Evolutionary conservation across 2,797 vertebrate species (phyloP), one percentile per base, ranked within the genome.

Genomic region (Orestias chungarensis): DNA sequence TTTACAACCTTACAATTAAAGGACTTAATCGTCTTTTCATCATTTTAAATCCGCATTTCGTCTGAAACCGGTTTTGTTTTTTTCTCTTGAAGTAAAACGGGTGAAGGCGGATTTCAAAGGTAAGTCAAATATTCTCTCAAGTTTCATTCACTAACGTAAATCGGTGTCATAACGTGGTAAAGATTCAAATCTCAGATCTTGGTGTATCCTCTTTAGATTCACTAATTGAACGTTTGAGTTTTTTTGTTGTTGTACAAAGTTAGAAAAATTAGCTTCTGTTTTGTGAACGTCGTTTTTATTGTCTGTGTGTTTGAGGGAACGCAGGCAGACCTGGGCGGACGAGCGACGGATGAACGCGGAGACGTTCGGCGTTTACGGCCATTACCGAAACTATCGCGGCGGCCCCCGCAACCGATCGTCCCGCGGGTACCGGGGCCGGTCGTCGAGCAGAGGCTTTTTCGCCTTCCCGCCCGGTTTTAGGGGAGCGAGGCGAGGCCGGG

Each of bases 331-430:
- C 62, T 99, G 98, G 98, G 97, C 97, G 0, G 97, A 99, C 84
- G 98, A 99, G 89, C 94, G 98, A 82, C 92, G 97, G 61, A 84
- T 99, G 93, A 99, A 99, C 44, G 95, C 96, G 0, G 97, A 99
- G 94, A 99, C 98, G 0, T 99, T 99, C 14, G 97, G 98, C 57
- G 94, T 99, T n/a, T n/a, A n/a, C n/a, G n/a, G n/a, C 80, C 97
- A 97, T 0, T 85, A 99, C 81, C 96, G 97, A 81, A 94, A 97
- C 70, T 95, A 93, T 52, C 94, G 97, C 0, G 96, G n/a, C n/a
- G n/a, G n/a, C n/a, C n/a, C n/a, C n/a, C n/a, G n/a, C n/a, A n/a
- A n/a, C n/a, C n/a, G n/a, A n/a, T n/a, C n/a, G n/a, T n/a, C 95
- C 88, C 96, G 96, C 1, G 96, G 96, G 0, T 95, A 96, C n/a